Evolutionary conservation across 2,888 invertebrate species (phyloP).

Genomic region (Hirudinaria manillensis): DNA sequence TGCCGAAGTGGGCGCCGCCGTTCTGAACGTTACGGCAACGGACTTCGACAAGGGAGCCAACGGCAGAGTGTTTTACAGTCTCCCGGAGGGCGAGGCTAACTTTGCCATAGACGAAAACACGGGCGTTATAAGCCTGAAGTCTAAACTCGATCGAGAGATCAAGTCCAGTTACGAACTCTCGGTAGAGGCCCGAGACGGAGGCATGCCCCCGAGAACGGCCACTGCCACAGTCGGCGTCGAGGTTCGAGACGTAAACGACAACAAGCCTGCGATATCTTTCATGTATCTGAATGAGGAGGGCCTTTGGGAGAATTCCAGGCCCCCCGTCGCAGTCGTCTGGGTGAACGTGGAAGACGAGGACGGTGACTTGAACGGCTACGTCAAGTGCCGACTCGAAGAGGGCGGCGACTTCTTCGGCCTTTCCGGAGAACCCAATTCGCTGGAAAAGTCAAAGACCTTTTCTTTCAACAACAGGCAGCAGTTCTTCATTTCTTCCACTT

Average conservation of each 20-base stretch:
- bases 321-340: not conserved
- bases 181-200: not conserved
- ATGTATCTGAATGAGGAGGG: not conserved
- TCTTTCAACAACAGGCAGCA: not conserved
- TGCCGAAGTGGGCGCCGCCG: not conserved
- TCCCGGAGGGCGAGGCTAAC: not conserved
- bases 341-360: not conserved
- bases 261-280: not conserved
- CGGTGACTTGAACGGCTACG: not conserved
- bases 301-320: not conserved
- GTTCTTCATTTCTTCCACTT: not conserved
- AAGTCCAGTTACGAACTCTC: not conserved
- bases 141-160: not conserved
- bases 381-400: not conserved
- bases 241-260: constrained; percentile 6
- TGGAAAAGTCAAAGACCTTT: not conserved
- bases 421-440: not conserved
- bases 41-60: constrained; percentile 3
- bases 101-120: not conserved
- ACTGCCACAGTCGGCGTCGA: not conserved
- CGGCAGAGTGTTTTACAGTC: not conserved
- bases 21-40: not conserved
- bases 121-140: not conserved
- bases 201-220: not conserved
- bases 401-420: not conserved